Evolutionary conservation across 2,797 vertebrate species (phyloP).

Genomic region (Tragopan temminckii): DNA sequence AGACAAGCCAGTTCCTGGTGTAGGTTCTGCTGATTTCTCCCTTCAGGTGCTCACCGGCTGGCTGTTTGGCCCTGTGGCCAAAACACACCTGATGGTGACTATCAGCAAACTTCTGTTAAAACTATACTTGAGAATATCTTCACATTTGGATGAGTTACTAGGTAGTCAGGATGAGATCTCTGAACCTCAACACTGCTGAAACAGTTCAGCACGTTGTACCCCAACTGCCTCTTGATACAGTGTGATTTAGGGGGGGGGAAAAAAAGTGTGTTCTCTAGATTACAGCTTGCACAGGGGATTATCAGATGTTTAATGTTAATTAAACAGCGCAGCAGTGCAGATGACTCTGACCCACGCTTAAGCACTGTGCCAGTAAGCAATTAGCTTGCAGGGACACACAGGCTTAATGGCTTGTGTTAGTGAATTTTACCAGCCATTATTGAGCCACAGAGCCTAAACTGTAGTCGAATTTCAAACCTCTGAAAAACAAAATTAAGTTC

Average conservation of each 20-base stretch:
- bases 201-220: background rate
- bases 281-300: background rate
- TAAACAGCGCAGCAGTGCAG: background rate
- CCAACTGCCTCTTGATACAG: background rate
- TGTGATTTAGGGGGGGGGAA: background rate
- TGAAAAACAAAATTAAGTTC: background rate
- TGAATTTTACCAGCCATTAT: fast-evolving
- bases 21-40: background rate
- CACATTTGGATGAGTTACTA: background rate
- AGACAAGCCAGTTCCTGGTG: background rate
- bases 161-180: background rate
- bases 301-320: background rate
- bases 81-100: background rate
- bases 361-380: background rate
- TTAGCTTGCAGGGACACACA: background rate
- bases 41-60: background rate
- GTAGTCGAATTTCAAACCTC: background rate
- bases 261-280: background rate
- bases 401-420: fast-evolving
- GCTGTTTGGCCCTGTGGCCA: background rate
- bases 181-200: background rate
- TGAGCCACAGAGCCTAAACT: background rate
- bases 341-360: background rate
- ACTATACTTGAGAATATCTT: background rate
- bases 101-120: background rate